These are phyloP conservation scores for Micrasema minimum DNA, from an alignment of 1,140 invertebrate genomes.

Conservation along the genomic window DNA sequence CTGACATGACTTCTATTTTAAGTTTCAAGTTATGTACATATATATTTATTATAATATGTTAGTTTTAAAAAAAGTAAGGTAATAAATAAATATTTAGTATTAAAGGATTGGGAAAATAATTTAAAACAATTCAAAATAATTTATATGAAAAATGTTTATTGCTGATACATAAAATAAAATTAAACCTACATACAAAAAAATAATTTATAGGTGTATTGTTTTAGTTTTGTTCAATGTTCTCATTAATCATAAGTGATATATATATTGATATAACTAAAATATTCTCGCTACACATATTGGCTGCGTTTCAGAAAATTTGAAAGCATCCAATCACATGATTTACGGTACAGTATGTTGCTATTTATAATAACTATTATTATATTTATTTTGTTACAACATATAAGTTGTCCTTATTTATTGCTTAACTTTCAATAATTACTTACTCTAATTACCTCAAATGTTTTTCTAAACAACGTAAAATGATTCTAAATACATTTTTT, in stretches of 20 bases:
- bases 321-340: slow-evolving; percentile 18
- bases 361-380: background rate
- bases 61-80: no score
- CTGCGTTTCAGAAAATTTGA: background rate
- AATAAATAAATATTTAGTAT: no score
- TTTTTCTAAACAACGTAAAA: slow-evolving; percentile 5
- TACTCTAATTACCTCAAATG: slow-evolving; percentile 5
- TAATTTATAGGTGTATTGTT: slow-evolving; percentile 31
- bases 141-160: slow-evolving; percentile 35
- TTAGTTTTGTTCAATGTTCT: slow-evolving; percentile 25
- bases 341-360: no score
- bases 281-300: background rate
- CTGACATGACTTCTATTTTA: no score
- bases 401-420: background rate
- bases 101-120: no score
- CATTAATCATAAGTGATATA: slow-evolving; percentile 11
- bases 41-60: no score
- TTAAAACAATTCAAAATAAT: no score
- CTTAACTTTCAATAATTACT: slow-evolving; percentile 22
- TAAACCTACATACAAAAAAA: slow-evolving; percentile 38
- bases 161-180: slow-evolving; percentile 32
- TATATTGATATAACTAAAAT: slow-evolving; percentile 18
- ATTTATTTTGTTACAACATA: background rate
- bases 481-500: slow-evolving; percentile 6
- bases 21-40: no score